These are phyloP conservation scores for Monoplex corrugatus DNA, from an alignment of 2,888 invertebrate genomes.

Conservation along the genomic window DNA sequence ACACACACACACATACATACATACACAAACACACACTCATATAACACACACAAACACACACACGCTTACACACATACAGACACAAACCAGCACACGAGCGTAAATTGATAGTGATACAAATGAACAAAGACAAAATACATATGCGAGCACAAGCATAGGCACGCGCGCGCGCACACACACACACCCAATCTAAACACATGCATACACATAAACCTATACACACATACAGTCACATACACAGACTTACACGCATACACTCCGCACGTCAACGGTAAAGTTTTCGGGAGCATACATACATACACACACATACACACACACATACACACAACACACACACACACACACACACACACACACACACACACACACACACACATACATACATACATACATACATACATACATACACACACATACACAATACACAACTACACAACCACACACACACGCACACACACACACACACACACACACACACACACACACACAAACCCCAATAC, in stretches of 20 bases:
- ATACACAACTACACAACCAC: not conserved
- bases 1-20: too few relatives aligned
- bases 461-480: not conserved
- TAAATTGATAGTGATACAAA: too few relatives aligned
- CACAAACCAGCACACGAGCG: too few relatives aligned
- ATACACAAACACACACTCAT: not conserved
- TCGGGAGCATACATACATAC: too few relatives aligned
- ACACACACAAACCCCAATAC: not conserved
- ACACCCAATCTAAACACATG: not conserved
- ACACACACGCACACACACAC: not conserved
- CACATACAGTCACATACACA: not conserved
- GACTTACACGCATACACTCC: not conserved
- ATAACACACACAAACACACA: not conserved
- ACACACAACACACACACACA: not conserved
- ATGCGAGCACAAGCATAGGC: too few relatives aligned
- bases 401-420: not conserved
- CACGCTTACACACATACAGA: too few relatives aligned
- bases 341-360: not conserved
- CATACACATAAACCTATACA: not conserved
- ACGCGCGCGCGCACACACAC: too few relatives aligned
- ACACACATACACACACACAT: not conserved
- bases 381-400: not conserved
- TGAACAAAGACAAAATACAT: too few relatives aligned
- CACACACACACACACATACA: not conserved
- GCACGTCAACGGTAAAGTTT: too few relatives aligned